Evolutionary conservation across 2,113 vertebrate genomes (phyloP), one percentile per base, ranked within the genome.

Genomic region (Merops nubicus): DNA sequence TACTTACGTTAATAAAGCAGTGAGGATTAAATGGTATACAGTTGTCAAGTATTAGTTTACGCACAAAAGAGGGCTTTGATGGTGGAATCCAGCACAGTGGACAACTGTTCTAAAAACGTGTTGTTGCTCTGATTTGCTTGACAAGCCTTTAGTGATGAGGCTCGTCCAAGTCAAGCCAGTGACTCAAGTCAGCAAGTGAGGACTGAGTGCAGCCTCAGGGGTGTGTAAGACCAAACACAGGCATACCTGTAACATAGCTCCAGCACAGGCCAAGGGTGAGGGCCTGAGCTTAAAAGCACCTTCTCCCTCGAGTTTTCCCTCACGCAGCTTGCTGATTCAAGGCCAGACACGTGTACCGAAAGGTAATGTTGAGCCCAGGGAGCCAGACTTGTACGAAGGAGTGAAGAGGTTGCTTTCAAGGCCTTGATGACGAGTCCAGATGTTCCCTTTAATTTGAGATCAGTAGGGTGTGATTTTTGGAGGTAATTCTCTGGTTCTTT

Each of bases 221-320:
- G 10, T 51, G 15, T 43, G 0, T 22, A 56, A 45, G 20, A 18
- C 12, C 23, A 33, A 20, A 12, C 34, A 19, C 16, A 18, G 31
- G 12, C 2, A 2, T 51, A 7, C 31, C 78, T 53, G 31, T 23
- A 47, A 0, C 16, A 12, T 2, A 69, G 45, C 26, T n/a, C 45
- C 8, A 8, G n/a, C 64, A 57, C 11, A 33, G 68, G 22, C 22
- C 19, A 23, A 28, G 31, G 42, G 4, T 15, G 11, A 42, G 48
- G 76, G 45, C 36, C 82, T 53, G n/a, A 48, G 5, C 12, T 51
- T 26, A 8, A 53, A 70, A 76, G 21, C 42, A 86, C 29, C 68
- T 60, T 75, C 47, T 54, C 6, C 12, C 15, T 0, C 14, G 0
- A 62, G 59, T 6, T 69, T 48, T 28, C 76, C 45, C 54, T 68